A percentile compares a stretch with the other conserved stretches of the same genome.
Evolutionary conservation across 2,888 invertebrate species (phyloP).

Genomic region (Oasisia sp.): DNA sequence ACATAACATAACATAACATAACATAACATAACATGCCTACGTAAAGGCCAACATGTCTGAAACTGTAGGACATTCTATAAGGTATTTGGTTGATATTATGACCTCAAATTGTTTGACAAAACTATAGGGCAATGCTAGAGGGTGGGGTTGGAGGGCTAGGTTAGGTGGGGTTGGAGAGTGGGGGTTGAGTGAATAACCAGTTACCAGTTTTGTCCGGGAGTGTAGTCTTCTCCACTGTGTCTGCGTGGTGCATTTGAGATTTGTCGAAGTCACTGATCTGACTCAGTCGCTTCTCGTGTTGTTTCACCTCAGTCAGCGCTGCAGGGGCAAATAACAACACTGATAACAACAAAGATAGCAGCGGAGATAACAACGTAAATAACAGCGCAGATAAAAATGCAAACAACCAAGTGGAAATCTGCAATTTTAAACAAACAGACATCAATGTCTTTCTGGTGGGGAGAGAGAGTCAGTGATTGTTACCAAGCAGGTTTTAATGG

Average conservation of each 20-base stretch:
- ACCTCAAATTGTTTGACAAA: too few relatives aligned
- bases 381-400: not conserved
- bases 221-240: not conserved
- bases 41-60: too few relatives aligned
- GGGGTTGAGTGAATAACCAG: not conserved
- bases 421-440: not conserved
- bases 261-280: not conserved
- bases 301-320: not conserved
- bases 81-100: too few relatives aligned
- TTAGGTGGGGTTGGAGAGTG: too few relatives aligned
- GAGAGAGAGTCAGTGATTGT: not conserved
- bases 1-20: too few relatives aligned
- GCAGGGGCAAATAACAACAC: not conserved
- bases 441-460: not conserved
- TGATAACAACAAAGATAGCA: not conserved
- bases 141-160: too few relatives aligned
- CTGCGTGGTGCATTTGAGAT: not conserved
- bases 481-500: not conserved
- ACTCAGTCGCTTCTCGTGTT: not conserved
- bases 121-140: too few relatives aligned
- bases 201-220: not conserved
- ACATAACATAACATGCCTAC: too few relatives aligned
- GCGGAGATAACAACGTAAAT: not conserved
- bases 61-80: too few relatives aligned
- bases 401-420: not conserved